Percentiles rank a stretch among this genome's conserved stretches.
Conservation (phyloP, 2,113 vertebrate genomes). For the Megalops atlanticus region DNA sequence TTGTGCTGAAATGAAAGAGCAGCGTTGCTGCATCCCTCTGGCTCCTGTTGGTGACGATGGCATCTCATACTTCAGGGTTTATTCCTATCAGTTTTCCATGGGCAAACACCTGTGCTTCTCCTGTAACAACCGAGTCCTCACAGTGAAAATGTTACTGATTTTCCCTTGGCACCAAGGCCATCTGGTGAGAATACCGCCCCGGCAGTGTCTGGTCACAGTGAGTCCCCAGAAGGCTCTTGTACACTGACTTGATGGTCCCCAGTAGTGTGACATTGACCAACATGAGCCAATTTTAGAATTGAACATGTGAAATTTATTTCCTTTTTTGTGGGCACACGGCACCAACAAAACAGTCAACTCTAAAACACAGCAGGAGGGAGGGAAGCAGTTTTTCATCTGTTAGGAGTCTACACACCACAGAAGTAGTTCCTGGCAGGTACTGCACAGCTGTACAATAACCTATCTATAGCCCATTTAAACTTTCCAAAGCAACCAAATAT, state of each 20-base stretch:
- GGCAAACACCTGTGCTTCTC: slow-evolving; percentile 27
- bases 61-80: neutral
- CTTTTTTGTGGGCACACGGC: no score
- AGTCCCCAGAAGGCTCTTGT: neutral
- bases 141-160: neutral
- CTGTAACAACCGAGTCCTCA: neutral
- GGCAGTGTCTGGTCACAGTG: neutral
- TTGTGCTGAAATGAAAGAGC: slow-evolving; percentile 1
- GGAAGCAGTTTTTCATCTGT: no score
- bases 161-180: slow-evolving; percentile 5
- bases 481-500: no score
- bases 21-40: neutral
- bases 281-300: slow-evolving; percentile 37
- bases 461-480: no score
- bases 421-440: no score
- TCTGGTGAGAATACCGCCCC: neutral
- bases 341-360: no score
- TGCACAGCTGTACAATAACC: no score
- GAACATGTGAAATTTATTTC: no score
- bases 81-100: slow-evolving; percentile 11
- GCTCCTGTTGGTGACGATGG: slow-evolving; percentile 9
- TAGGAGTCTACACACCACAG: no score
- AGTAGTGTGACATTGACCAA: no score
- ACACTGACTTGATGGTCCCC: no score
- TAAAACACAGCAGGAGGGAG: no score